A percentile compares a stretch with the other conserved stretches of the same genome.
Evolutionary conservation across 2,797 vertebrate species (phyloP).

Genomic region (Coranthus polyacanthus): DNA sequence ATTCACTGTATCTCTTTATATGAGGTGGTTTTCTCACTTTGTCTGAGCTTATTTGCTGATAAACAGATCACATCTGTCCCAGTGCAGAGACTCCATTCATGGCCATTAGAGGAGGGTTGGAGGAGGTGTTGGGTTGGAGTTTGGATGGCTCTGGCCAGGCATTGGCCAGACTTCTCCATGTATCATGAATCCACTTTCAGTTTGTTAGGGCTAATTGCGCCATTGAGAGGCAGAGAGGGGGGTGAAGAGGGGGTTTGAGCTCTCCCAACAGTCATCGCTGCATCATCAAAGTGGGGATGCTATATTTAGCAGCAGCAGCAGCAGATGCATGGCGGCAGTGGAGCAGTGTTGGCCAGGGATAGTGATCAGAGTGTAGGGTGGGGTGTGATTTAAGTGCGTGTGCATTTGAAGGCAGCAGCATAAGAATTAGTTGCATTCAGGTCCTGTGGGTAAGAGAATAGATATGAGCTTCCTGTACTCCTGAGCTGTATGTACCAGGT

Average conservation of each 20-base stretch:
- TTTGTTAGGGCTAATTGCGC: slow-evolving; percentile 79
- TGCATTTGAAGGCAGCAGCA: slow-evolving; percentile 21
- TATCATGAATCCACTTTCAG: slow-evolving; percentile 64
- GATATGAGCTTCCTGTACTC: slow-evolving; percentile 33
- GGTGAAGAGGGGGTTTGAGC: slow-evolving; percentile 27
- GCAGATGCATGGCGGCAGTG: slow-evolving; percentile 21
- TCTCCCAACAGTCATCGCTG: slow-evolving; percentile 75
- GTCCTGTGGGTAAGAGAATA: slow-evolving; percentile 40
- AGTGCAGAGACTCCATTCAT: slow-evolving; percentile 53
- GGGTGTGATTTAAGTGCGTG: slow-evolving; percentile 22
- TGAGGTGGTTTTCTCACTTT: too few relatives aligned
- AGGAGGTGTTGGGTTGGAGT: neutral
- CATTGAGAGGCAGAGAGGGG: slow-evolving; percentile 57
- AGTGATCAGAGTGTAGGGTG: slow-evolving; percentile 50
- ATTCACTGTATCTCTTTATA: too few relatives aligned
- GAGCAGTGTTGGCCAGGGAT: slow-evolving; percentile 60
- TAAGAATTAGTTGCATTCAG: slow-evolving; percentile 52
- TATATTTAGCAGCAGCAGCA: slow-evolving; percentile 81
- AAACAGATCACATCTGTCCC: slow-evolving; percentile 32
- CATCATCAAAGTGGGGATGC: slow-evolving; percentile 78
- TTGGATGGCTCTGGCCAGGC: slow-evolving; percentile 3
- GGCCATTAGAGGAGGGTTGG: slow-evolving; percentile 31
- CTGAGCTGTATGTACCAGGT: slow-evolving; percentile 22
- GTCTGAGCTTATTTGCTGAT: too few relatives aligned
- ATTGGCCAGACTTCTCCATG: slow-evolving; percentile 58